Evolutionary conservation across 1,140 invertebrate species (phyloP).

Genomic region (Chelonus insularis): DNA sequence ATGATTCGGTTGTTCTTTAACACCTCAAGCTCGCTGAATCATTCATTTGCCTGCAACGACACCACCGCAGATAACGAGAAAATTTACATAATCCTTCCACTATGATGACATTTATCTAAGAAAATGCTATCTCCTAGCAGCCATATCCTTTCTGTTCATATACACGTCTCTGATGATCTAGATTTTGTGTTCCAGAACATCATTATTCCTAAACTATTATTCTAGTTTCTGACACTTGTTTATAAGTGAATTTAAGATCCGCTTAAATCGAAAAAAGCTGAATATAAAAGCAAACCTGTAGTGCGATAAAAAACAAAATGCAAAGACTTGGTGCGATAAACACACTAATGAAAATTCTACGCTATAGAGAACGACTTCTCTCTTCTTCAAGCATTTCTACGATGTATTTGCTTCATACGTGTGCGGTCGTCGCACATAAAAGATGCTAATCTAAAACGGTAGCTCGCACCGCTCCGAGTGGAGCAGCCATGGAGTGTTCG

Average conservation of each 20-base stretch:
- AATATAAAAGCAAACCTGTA: too few relatives aligned
- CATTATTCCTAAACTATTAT: not conserved
- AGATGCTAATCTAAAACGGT: conserved; percentile 53
- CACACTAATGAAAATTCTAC: not conserved
- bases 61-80: not conserved
- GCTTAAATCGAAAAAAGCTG: too few relatives aligned
- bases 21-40: not conserved
- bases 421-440: conserved; percentile 39
- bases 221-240: too few relatives aligned
- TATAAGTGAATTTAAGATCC: too few relatives aligned
- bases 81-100: conserved; percentile 9
- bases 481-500: conserved; percentile 36
- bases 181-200: not conserved
- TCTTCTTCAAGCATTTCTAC: conserved; percentile 15
- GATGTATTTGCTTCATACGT: conserved; percentile 18
- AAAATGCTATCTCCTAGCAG: not conserved
- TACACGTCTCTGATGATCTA: not conserved
- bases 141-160: not conserved
- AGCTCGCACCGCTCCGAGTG: conserved; percentile 48
- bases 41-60: conserved; percentile 2
- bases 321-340: not conserved
- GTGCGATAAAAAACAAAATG: not conserved
- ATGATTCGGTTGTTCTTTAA: not conserved
- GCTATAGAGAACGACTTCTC: conserved; percentile 15
- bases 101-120: conserved; percentile 6